Evolutionary conservation across 2,113 vertebrate genomes (phyloP).

Genomic region (Melanotaenia duboulayi): DNA sequence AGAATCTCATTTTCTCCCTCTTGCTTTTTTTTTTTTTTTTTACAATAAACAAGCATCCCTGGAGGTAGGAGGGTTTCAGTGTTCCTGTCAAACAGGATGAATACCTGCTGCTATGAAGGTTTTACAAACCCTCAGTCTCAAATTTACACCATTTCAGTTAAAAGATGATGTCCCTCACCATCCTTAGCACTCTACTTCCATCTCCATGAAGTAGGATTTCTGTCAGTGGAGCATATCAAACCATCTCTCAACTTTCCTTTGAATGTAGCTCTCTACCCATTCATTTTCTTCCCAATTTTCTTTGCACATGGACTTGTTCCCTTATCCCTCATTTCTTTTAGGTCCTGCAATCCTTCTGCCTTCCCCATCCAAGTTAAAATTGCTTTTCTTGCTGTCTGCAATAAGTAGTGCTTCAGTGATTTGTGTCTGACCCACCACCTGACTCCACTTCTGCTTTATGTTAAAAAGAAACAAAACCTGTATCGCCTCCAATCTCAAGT

Average conservation of each 20-base stretch:
- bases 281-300: conserved; percentile 43
- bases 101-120: conserved; percentile 28
- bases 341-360: conserved; percentile 28
- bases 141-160: conserved; percentile 24
- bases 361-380: conserved; percentile 40
- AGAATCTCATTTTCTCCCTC: background rate
- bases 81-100: conserved; percentile 28
- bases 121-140: conserved; percentile 35
- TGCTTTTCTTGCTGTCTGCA: conserved; percentile 51
- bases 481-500: conserved; percentile 35
- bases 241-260: conserved; percentile 37
- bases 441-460: conserved; percentile 63
- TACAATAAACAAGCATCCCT: background rate
- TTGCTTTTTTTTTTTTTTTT: background rate
- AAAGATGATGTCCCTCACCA: conserved; percentile 24
- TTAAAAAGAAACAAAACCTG: conserved; percentile 65
- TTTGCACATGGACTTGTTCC: conserved; percentile 29
- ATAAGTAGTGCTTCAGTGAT: conserved; percentile 69
- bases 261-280: conserved; percentile 11
- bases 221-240: conserved; percentile 36
- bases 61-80: conserved; percentile 2
- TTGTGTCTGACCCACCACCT: conserved; percentile 64
- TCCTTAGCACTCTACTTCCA: conserved; percentile 1
- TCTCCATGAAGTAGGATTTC: conserved; percentile 30
- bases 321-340: conserved; percentile 37